Percentiles rank a stretch among this genome's conserved stretches.
Conservation (phyloP, 2,113 vertebrate genomes). For the Chaetorhynchus papuensis region DNA sequence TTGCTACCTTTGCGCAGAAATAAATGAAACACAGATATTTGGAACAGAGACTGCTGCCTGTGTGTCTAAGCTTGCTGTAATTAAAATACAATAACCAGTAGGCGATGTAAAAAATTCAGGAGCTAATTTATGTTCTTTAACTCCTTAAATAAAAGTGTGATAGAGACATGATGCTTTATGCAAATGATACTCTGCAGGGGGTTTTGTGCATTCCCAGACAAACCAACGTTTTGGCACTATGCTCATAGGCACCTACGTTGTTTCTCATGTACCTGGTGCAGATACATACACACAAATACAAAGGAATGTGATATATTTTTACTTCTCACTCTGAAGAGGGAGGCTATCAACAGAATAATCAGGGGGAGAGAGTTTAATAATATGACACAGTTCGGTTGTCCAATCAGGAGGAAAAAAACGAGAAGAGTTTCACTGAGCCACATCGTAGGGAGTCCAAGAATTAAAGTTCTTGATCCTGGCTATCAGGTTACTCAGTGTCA, state of each 20-base stretch:
- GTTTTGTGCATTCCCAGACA: background rate
- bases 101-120: slow-evolving; percentile 65
- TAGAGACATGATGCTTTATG: background rate
- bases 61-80: slow-evolving; percentile 72
- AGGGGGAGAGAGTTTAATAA: background rate
- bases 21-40: slow-evolving; percentile 82
- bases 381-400: background rate
- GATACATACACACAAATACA: background rate
- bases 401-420: background rate
- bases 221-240: background rate
- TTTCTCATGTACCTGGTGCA: background rate
- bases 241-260: background rate
- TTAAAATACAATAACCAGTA: slow-evolving; percentile 79
- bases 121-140: slow-evolving; percentile 68
- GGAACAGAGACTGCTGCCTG: slow-evolving; percentile 77
- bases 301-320: background rate
- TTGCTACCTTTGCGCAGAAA: slow-evolving; percentile 81
- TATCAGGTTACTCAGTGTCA: background rate
- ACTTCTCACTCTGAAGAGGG: background rate
- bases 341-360: background rate
- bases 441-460: background rate
- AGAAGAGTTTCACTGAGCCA: background rate
- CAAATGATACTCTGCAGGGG: background rate
- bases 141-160: slow-evolving; percentile 46
- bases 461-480: background rate